These are phyloP conservation scores for Calosoma granatense DNA, from an alignment of 1,140 invertebrate species.

Conservation along the genomic window DNA sequence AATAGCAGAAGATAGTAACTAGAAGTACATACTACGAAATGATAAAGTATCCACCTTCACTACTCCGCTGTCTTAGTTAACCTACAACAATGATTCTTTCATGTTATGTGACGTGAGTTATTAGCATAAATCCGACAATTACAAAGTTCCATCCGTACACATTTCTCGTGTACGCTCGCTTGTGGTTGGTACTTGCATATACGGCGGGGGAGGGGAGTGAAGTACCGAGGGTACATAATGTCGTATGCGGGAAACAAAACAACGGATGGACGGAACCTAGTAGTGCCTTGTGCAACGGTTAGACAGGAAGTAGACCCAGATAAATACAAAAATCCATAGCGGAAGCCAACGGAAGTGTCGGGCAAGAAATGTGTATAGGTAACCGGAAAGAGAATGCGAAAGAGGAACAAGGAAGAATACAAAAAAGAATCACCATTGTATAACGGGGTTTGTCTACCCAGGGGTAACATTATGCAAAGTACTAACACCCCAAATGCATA, in stretches of 20 bases:
- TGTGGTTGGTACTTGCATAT: too few relatives aligned
- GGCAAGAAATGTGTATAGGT: background rate
- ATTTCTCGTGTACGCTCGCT: too few relatives aligned
- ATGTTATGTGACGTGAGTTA: too few relatives aligned
- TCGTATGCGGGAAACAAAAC: background rate
- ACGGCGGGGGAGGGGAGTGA: too few relatives aligned
- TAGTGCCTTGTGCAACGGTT: too few relatives aligned
- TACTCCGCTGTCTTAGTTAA: too few relatives aligned
- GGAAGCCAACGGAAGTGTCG: background rate
- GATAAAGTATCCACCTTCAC: too few relatives aligned
- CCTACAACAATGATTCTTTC: too few relatives aligned
- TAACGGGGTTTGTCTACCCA: slow-evolving; percentile 3
- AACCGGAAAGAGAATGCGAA: background rate
- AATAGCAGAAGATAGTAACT: too few relatives aligned
- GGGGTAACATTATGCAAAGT: slow-evolving; percentile 1
- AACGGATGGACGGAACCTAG: background rate
- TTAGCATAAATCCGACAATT: too few relatives aligned
- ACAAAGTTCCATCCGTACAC: too few relatives aligned
- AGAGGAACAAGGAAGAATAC: background rate
- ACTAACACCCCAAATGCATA: background rate
- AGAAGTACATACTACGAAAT: too few relatives aligned
- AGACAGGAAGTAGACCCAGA: background rate
- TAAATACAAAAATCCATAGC: slow-evolving; percentile 1
- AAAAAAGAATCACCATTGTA: slow-evolving; percentile 6
- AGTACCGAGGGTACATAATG: background rate